These are phyloP conservation scores for Heliconius ethilla DNA, from an alignment of 2,888 invertebrate species.

Conservation along the genomic window DNA sequence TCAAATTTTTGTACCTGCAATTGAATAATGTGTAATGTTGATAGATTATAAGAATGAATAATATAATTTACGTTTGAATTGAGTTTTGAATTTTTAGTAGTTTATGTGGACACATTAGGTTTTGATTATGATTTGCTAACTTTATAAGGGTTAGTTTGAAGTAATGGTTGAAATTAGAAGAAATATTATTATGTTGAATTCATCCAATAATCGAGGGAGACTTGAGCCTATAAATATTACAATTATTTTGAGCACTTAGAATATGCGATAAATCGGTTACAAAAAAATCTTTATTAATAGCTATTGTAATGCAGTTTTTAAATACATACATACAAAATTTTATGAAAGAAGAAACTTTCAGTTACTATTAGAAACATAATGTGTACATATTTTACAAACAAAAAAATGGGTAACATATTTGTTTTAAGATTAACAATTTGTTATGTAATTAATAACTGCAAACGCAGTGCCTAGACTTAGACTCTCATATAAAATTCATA, in stretches of 20 bases:
- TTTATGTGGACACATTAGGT: slow-evolving; percentile 8
- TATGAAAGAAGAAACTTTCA: background rate
- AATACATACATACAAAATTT: background rate
- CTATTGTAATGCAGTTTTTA: background rate
- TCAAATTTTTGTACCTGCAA: slow-evolving; percentile 61
- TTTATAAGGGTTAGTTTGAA: no score
- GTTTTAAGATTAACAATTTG: slow-evolving; percentile 22
- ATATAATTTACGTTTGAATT: slow-evolving; percentile 14
- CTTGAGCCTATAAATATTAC: no score
- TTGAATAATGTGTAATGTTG: slow-evolving; percentile 50
- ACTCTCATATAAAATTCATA: slow-evolving; percentile 3
- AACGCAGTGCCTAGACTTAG: slow-evolving; percentile 7
- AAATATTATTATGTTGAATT: no score
- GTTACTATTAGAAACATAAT: background rate
- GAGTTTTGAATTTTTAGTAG: slow-evolving; percentile 13
- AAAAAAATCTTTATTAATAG: background rate
- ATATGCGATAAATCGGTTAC: no score
- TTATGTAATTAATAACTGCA: slow-evolving; percentile 22
- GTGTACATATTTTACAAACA: slow-evolving; percentile 8
- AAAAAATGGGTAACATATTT: background rate
- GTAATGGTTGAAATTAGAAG: no score
- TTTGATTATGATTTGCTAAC: background rate
- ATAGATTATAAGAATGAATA: slow-evolving; percentile 28
- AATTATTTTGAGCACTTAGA: no score
- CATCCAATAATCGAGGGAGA: no score